A percentile compares a stretch with the other conserved stretches of the same genome.
These are phyloP conservation scores for Eupithecia pulchellata DNA, from an alignment of 2,888 invertebrate species.

Conservation along the genomic window DNA sequence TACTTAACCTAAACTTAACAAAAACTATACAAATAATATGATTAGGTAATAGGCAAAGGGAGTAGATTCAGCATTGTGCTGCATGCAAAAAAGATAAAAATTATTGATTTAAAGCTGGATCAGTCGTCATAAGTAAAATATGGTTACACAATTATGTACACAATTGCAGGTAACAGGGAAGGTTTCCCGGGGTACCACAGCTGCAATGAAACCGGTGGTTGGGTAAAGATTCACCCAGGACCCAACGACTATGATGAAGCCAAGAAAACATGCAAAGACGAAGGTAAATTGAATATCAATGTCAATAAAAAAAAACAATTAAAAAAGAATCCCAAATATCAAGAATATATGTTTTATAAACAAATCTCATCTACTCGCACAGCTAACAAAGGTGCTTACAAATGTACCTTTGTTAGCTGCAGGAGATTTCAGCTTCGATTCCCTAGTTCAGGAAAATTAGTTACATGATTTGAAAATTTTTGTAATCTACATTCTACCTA, in stretches of 20 bases:
- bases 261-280: not conserved
- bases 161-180: not conserved
- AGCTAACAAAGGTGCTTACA: not conserved
- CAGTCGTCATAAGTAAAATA: too few relatives aligned
- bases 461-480: not conserved
- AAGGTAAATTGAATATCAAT: constrained; percentile 1
- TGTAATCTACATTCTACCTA: too few relatives aligned
- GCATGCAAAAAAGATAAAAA: too few relatives aligned
- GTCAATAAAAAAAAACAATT: not conserved
- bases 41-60: too few relatives aligned
- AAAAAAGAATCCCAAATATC: not conserved
- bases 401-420: too few relatives aligned
- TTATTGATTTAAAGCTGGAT: too few relatives aligned
- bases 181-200: not conserved
- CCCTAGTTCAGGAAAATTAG: not conserved
- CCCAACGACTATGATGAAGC: not conserved
- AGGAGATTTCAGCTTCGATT: not conserved
- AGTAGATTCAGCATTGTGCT: too few relatives aligned
- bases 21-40: too few relatives aligned
- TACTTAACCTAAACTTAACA: too few relatives aligned
- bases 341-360: not conserved
- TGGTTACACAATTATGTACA: too few relatives aligned
- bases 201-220: constrained; percentile 4
- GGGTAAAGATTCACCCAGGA: constrained; percentile 10
- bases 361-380: not conserved